Evolutionary conservation across 2,113 vertebrate species (phyloP), one percentile per base, ranked within the genome.

Genomic region (Embiotoca jacksoni): DNA sequence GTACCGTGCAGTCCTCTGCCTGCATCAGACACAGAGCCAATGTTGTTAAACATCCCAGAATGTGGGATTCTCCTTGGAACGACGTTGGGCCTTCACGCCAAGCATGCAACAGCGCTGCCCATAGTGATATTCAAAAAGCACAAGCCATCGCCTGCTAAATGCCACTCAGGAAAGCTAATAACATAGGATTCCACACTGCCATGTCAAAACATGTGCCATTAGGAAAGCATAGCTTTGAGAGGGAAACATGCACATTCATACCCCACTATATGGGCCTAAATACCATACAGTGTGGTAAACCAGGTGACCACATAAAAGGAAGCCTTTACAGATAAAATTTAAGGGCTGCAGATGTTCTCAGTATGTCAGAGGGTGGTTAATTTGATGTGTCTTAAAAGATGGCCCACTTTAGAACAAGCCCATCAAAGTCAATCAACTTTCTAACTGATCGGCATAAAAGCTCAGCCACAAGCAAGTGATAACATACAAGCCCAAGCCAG

Each of bases 11-110:
- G 80, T 80, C 80, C 89, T 89, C 89, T 87, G 81, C 92, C 95
- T 95, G 90, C 83, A 83, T 89, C 88, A 79, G 85, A 95, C 87
- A 94, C 87, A 94, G 77, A 93, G 76, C 72, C 84, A 89, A 59
- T 84, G 69, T 76, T 68, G 76, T 91, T 88, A 91, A 79, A 86
- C 37, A 67, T 72, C 77, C 55, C 67, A 54, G 7, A 10, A 55
- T 3, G 41, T 60, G 55, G 36, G 73, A 58, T 30, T 53, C 60
- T 78, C 67, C 49, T 63, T 56, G 33, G 37, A 67, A 58, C 0
- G 50, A 55, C 11, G 36, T 32, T 14, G 63, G 70, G 5, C 41
- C 67, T 63, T 76, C 52, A 79, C 54, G 11, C 39, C 59, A 67
- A 74, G 59, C 82, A 89, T 87, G 88, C 83, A 86, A 47, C 72